Conservation (phyloP, 2,113 vertebrate species). For the Heteronetta atricapilla region DNA sequence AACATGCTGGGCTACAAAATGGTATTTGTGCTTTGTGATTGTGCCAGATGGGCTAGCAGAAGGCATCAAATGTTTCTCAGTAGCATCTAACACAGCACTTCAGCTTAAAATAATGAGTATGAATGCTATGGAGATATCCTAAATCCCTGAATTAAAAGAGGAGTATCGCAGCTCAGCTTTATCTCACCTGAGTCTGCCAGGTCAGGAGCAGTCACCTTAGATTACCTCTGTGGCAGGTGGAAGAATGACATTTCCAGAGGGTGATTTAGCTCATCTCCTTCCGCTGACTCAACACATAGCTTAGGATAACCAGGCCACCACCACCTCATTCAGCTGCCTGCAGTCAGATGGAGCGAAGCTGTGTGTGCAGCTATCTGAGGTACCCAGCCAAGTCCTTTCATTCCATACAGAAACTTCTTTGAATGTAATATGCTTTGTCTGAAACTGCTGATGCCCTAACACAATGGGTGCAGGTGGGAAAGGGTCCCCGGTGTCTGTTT, state of each 20-base stretch:
- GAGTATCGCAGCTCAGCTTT: not conserved
- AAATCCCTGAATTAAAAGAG: not conserved
- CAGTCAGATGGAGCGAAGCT: not conserved
- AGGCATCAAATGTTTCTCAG: not conserved
- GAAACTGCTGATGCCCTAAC: not conserved
- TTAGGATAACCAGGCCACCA: not conserved
- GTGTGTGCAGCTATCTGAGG: not conserved
- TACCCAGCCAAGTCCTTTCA: not conserved
- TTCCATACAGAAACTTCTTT: not conserved
- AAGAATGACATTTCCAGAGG: not conserved
- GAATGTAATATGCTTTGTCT: not conserved
- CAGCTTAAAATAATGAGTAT: not conserved
- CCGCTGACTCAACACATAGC: not conserved
- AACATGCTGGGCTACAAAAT: not conserved
- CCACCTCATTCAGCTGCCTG: not conserved
- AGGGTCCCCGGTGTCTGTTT: rapidly evolving
- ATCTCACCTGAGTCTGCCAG: not conserved
- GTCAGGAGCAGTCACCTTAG: not conserved
- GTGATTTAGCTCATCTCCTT: not conserved
- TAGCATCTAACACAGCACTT: not conserved
- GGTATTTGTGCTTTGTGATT: not conserved
- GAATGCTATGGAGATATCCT: not conserved
- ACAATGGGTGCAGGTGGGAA: not conserved
- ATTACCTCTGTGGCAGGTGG: not conserved
- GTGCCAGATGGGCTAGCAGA: not conserved